phyloP scores from a whole-genome alignment of 2,888 invertebrate genomes.

The Dione vanillae region DNA sequence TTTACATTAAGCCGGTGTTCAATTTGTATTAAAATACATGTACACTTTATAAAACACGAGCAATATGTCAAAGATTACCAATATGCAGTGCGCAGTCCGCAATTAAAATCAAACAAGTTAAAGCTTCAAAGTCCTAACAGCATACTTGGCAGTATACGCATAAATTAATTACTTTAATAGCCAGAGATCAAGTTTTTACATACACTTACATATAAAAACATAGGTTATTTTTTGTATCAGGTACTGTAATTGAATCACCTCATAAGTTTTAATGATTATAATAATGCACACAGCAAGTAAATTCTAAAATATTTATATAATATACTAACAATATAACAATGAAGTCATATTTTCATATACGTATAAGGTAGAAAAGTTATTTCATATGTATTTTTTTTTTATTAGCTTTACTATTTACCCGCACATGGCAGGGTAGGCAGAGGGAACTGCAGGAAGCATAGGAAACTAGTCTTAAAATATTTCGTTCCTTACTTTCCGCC shows the following conservation, averaged over 20 bases:
- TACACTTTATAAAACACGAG: too few species aligned
- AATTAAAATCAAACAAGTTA: too few species aligned
- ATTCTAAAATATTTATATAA: neutral
- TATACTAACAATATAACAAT: neutral
- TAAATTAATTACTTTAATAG: conserved; percentile 1
- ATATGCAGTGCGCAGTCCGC: too few species aligned
- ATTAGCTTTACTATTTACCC: too few species aligned
- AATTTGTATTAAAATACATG: too few species aligned
- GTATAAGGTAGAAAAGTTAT: neutral
- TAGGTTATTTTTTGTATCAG: neutral
- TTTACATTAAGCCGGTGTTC: too few species aligned
- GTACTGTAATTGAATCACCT: neutral
- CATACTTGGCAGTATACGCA: neutral
- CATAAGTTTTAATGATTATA: neutral
- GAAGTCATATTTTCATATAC: neutral
- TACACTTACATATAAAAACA: neutral
- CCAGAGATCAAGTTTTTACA: conserved; percentile 16
- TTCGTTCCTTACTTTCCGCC: too few species aligned
- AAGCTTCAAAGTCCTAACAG: conserved; percentile 10
- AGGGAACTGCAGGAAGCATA: too few species aligned
- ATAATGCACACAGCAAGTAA: neutral
- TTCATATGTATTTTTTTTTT: too few species aligned
- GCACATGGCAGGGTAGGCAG: too few species aligned
- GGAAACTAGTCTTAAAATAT: too few species aligned
- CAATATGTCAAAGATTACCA: too few species aligned